Percentiles rank a stretch among this genome's conserved stretches.
These are phyloP conservation scores for Ochropacha duplaris DNA, from an alignment of 2,888 invertebrate genomes.

Conservation along the genomic window DNA sequence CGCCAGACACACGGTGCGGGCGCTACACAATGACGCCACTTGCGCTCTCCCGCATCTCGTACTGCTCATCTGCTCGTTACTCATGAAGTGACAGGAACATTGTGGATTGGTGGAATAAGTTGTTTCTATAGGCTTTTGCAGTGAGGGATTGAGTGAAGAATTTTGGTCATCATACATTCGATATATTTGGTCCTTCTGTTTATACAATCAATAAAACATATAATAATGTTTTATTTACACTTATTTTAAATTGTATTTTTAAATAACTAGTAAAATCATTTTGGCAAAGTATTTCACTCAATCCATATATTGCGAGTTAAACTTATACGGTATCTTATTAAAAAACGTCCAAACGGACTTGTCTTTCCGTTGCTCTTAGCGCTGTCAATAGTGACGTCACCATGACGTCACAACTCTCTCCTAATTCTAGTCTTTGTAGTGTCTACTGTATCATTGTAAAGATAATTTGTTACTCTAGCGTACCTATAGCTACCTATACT, in stretches of 20 bases:
- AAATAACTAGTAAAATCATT: not conserved
- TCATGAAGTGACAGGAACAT: not conserved
- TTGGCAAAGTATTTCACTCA: not conserved
- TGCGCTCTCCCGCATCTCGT: slow-evolving; percentile 6
- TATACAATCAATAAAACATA: no score
- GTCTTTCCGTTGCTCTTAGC: slow-evolving; percentile 23
- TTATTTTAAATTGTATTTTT: no score
- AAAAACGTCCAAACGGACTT: slow-evolving; percentile 31
- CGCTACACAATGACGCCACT: slow-evolving; percentile 40
- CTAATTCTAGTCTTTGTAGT: slow-evolving; percentile 64
- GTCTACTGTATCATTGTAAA: slow-evolving; percentile 45
- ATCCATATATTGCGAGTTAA: not conserved
- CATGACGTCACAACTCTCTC: slow-evolving; percentile 21
- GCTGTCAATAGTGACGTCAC: slow-evolving; percentile 13
- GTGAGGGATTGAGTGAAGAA: not conserved
- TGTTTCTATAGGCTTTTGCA: not conserved
- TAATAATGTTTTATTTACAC: no score
- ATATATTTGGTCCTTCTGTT: no score
- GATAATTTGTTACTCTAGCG: slow-evolving; percentile 52
- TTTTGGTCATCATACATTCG: not conserved
- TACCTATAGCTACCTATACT: slow-evolving; percentile 28
- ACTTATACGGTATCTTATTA: slow-evolving; percentile 16
- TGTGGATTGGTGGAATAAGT: not conserved
- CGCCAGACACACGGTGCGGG: slow-evolving; percentile 61
- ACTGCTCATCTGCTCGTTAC: slow-evolving; percentile 10